Conservation (phyloP, 1,140 invertebrate species). For the Sycophila sp. region DNA sequence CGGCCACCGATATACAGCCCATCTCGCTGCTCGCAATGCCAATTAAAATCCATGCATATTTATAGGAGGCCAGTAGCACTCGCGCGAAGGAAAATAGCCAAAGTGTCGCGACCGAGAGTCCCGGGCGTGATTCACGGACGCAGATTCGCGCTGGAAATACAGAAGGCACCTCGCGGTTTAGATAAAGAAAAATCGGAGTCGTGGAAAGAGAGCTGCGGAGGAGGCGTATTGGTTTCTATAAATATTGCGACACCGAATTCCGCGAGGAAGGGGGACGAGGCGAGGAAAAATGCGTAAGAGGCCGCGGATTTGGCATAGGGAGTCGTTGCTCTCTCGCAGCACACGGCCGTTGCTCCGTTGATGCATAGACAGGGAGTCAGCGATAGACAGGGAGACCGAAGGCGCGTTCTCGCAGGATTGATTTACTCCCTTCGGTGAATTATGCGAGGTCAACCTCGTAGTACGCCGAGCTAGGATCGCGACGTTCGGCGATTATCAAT, state of each 20-base stretch:
- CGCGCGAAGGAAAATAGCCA: neutral
- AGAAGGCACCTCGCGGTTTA: neutral
- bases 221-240: constrained; percentile 50
- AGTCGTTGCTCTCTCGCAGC: constrained; percentile 43
- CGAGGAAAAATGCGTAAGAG: neutral
- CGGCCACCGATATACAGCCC: neutral
- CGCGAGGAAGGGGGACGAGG: constrained; percentile 30
- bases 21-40: neutral
- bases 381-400: constrained; percentile 36
- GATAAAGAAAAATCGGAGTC: neutral
- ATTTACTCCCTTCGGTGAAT: constrained; percentile 43
- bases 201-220: constrained; percentile 30
- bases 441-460: constrained; percentile 13
- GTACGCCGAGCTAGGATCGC: neutral
- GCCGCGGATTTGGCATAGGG: constrained; percentile 41
- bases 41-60: constrained; percentile 39
- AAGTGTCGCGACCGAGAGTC: neutral
- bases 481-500: constrained; percentile 44
- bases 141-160: constrained; percentile 26
- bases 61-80: no score
- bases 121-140: constrained; percentile 36
- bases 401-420: constrained; percentile 41
- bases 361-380: constrained; percentile 18
- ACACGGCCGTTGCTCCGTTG: constrained; percentile 4
- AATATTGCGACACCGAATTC: constrained; percentile 49